phyloP scores from a whole-genome alignment of 2,888 invertebrate genomes.

The Caenorhabditis sulstoni region DNA sequence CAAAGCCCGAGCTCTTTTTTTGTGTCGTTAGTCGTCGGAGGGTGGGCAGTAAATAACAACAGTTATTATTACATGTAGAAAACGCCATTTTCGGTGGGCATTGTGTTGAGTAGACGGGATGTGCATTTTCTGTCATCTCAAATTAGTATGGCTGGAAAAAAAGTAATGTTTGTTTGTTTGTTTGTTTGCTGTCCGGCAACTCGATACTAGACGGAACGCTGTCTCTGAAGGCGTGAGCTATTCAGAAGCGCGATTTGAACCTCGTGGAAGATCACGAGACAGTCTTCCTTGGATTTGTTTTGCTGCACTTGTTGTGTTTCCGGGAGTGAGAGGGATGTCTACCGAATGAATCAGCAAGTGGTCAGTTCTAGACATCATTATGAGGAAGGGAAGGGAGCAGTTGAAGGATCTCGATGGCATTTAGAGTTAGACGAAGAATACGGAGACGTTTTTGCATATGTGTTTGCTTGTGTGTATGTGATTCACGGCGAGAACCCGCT shows the following conservation, averaged over 20 bases:
- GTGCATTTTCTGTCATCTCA: conserved; percentile 33
- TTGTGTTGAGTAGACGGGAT: conserved; percentile 7
- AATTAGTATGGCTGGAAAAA: conserved; percentile 41
- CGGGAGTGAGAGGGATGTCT: conserved; percentile 4
- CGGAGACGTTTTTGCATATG: too few relatives aligned
- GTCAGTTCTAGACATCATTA: conserved; percentile 10
- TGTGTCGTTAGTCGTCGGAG: neutral
- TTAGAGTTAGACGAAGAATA: too few relatives aligned
- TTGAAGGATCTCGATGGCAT: neutral
- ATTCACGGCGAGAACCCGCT: neutral
- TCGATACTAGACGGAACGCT: conserved; percentile 11
- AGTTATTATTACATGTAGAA: conserved; percentile 46
- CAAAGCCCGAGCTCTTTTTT: too few relatives aligned
- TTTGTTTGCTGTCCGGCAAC: conserved; percentile 25
- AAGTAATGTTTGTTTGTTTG: conserved; percentile 41
- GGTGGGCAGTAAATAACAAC: conserved; percentile 42
- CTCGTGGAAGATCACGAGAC: too few relatives aligned
- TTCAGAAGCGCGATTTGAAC: too few relatives aligned
- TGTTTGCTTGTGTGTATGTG: too few relatives aligned
- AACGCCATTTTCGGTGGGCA: neutral
- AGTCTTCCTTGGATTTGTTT: conserved; percentile 8
- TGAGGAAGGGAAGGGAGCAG: neutral
- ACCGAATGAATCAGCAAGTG: conserved; percentile 7
- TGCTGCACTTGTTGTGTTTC: conserved; percentile 17
- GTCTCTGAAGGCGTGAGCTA: too few relatives aligned